Percentiles rank a stretch among this genome's conserved stretches.
These are phyloP conservation scores for Pycnomerus fuliginosus DNA, from an alignment of 2,888 invertebrate genomes.

Conservation along the genomic window DNA sequence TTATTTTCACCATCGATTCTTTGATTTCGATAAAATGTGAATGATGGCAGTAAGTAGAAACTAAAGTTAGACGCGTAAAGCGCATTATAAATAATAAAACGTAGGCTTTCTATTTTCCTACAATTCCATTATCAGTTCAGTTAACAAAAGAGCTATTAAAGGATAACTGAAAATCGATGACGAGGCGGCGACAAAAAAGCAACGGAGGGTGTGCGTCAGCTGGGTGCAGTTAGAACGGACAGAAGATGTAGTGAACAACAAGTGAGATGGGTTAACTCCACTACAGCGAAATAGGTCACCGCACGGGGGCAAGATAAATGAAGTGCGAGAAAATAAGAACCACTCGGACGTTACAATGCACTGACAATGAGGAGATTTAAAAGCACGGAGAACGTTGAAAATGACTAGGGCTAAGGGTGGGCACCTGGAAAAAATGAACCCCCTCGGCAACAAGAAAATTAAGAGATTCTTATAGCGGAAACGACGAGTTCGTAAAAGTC, in stretches of 20 bases:
- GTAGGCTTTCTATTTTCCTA: no score
- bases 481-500: no score
- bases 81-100: no score
- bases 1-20: no score
- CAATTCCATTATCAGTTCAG: slow-evolving; percentile 13
- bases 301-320: slow-evolving; percentile 38
- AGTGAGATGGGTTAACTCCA: slow-evolving; percentile 22
- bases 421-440: no score
- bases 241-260: slow-evolving; percentile 18
- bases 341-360: slow-evolving; percentile 29
- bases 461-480: no score
- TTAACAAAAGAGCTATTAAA: slow-evolving; percentile 33
- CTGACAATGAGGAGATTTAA: slow-evolving; percentile 3
- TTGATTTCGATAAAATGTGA: no score
- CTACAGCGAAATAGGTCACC: slow-evolving; percentile 32
- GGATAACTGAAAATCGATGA: slow-evolving; percentile 35
- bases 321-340: slow-evolving; percentile 37
- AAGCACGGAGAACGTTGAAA: background rate
- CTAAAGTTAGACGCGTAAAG: no score
- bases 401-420: no score
- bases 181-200: slow-evolving; percentile 8
- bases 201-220: slow-evolving; percentile 15
- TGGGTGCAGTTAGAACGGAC: slow-evolving; percentile 21
- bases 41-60: no score
- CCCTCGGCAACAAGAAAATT: no score